Base-by-base conservation (phyloP, 2,113 vertebrate genomes). In the Syrrhaptes paradoxus region DNA sequence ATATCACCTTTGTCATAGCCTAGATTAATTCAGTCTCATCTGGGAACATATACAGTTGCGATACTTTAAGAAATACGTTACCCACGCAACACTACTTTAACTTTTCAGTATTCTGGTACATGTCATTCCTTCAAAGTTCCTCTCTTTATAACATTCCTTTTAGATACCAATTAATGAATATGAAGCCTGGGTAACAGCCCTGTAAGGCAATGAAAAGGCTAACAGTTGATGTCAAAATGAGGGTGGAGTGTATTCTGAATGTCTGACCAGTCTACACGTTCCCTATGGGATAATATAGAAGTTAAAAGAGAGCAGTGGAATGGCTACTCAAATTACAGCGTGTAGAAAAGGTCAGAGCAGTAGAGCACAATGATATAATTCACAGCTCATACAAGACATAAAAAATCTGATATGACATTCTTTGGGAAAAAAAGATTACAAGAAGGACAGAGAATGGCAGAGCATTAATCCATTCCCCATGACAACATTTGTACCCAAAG, bases 311-410 rank as follows among this genome's bases (percentile, higher is more conserved):
- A 94, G n/a, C 48, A 65, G 87, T 82, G 85, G 91, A 91, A 97
- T 66, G 78, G 96, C 91, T 92, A 97, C 89, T 98, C 96, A 97
- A 97, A 97, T 96, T 97, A 96, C 46, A 91, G 95, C 57, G 48
- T 79, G 82, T 85, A 96, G 97, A 97, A 98, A 98, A 98, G 97
- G 97, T 97, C 97, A 98, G 96, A 95, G 85, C 93, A 88, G 85
- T 95, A 96, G 84, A 97, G 83, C 70, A 96, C 79, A 96, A 87
- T 77, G 96, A 94, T 96, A 98, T 97, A 98, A 98, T 96, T 98
- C 97, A 97, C 68, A 97, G 88, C 97, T 97, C 97, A 97, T 91
- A 96, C 91, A 97, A 95, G 76, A 55, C 84, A 97, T 97, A 97
- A 97, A 96, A 93, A 97, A 95, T 97, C 93, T 67, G 94, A 95